Evolutionary conservation across 2,113 vertebrate genomes (phyloP).

Genomic region (Gymnogyps californianus): DNA sequence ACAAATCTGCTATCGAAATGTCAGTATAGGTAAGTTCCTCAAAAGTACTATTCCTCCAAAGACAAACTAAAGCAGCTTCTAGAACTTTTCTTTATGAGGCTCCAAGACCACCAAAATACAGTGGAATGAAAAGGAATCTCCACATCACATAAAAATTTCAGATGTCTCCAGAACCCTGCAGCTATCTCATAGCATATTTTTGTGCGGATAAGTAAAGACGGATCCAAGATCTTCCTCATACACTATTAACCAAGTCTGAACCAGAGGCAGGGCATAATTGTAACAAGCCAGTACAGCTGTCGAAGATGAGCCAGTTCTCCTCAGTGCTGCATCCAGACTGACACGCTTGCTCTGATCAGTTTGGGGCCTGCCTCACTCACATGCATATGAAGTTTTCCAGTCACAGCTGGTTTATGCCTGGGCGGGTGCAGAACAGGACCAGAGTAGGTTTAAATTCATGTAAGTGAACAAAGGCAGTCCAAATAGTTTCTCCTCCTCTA

Average conservation of each 20-base stretch:
- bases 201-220: background rate
- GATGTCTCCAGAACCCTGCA: background rate
- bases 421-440: background rate
- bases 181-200: background rate
- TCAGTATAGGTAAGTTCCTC: background rate
- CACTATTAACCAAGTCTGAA: background rate
- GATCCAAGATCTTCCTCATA: background rate
- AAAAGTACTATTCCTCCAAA: background rate
- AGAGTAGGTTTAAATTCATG: background rate
- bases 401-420: background rate
- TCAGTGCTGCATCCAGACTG: background rate
- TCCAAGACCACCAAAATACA: background rate
- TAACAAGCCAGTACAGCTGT: background rate
- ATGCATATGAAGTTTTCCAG: rapidly evolving
- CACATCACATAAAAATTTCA: background rate
- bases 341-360: background rate
- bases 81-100: background rate
- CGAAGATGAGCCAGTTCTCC: background rate
- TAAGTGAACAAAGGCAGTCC: background rate
- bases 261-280: rapidly evolving
- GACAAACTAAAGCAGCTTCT: background rate
- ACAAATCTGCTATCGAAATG: background rate
- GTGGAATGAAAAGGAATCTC: background rate
- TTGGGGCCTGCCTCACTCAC: background rate
- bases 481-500: background rate